These are phyloP conservation scores for Phalacrocorax brasilianus DNA, from an alignment of 2,113 vertebrate genomes.

Conservation along the genomic window DNA sequence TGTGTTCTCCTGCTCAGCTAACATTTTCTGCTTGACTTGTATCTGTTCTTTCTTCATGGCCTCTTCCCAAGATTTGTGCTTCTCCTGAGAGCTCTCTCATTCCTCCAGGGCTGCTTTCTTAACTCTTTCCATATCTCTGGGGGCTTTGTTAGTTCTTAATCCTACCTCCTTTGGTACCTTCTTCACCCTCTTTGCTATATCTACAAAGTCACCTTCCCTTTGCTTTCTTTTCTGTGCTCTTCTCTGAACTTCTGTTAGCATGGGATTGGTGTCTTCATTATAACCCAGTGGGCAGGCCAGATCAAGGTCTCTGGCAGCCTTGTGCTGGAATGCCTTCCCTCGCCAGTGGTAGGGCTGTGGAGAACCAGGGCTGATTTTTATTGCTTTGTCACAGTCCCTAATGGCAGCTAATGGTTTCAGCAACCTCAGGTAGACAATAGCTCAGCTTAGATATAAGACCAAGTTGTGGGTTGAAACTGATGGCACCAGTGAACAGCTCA, in stretches of 20 bases:
- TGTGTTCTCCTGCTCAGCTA: not conserved
- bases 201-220: not conserved
- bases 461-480: not conserved
- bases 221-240: not conserved
- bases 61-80: not conserved
- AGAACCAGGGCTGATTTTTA: constrained; percentile 80
- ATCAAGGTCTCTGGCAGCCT: not conserved
- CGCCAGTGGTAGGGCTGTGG: constrained; percentile 84
- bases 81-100: not conserved
- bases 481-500: not conserved
- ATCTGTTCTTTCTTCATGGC: not conserved
- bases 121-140: not conserved
- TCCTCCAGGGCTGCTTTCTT: not conserved
- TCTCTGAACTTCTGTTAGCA: not conserved
- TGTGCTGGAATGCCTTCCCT: constrained; percentile 70
- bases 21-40: not conserved
- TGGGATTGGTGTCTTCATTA: not conserved
- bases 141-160: not conserved
- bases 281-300: not conserved
- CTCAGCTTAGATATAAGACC: not conserved
- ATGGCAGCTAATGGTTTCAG: constrained; percentile 82
- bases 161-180: not conserved
- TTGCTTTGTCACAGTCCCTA: constrained; percentile 80
- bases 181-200: not conserved
- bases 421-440: constrained; percentile 78